Conservation (phyloP, 1,140 invertebrate genomes). For the Hirudo medicinalis region DNA sequence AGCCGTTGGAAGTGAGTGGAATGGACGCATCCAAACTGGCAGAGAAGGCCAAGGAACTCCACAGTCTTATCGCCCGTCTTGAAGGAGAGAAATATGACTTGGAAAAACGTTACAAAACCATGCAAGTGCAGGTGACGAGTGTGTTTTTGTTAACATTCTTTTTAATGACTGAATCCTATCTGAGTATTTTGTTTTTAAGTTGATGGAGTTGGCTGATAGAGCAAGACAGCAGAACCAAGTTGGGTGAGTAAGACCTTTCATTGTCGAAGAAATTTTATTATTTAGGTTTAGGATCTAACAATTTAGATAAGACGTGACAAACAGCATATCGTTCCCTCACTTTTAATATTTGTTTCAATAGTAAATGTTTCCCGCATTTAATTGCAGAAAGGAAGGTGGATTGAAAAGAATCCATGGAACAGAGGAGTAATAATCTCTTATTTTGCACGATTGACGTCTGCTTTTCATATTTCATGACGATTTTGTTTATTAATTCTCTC, state of each 20-base stretch:
- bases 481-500: constrained; percentile 16
- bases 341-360: too few relatives aligned
- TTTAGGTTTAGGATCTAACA: neutral
- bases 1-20: constrained; percentile 71
- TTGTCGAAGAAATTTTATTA: neutral
- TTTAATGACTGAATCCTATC: constrained; percentile 29
- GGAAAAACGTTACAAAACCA: constrained; percentile 94
- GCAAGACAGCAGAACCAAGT: constrained; percentile 40
- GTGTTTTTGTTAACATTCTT: neutral
- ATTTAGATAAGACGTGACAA: too few relatives aligned
- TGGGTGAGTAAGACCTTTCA: constrained; percentile 27
- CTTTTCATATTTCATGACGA: neutral
- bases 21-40: constrained; percentile 66
- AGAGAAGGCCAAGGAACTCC: constrained; percentile 79
- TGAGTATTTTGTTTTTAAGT: constrained; percentile 26
- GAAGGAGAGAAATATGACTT: constrained; percentile 99
- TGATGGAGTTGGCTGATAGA: constrained; percentile 39
- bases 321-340: too few relatives aligned
- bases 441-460: neutral
- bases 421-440: constrained; percentile 17
- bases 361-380: neutral
- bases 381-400: constrained; percentile 16
- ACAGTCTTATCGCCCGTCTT: constrained; percentile 83
- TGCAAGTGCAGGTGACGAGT: constrained; percentile 83
- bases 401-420: constrained; percentile 18